Evolutionary conservation across 2,888 invertebrate species (phyloP).

Genomic region (Limenitis camilla): DNA sequence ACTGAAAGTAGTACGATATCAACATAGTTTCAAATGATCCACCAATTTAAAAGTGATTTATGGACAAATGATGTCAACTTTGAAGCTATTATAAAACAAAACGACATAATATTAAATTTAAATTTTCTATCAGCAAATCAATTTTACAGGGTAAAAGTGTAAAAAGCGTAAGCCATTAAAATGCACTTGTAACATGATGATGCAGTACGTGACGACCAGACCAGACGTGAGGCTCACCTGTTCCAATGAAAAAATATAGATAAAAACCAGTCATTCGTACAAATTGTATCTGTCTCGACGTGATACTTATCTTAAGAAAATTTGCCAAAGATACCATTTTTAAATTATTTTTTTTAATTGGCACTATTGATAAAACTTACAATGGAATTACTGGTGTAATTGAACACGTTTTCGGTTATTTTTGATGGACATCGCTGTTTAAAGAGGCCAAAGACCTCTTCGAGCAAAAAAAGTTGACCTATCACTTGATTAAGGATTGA

Average conservation of each 20-base stretch:
- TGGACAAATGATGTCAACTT: too few species aligned
- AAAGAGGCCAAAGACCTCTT: too few species aligned
- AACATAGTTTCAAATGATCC: too few species aligned
- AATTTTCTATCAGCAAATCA: slow-evolving; percentile 3
- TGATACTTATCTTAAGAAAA: neutral
- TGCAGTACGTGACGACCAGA: slow-evolving; percentile 21
- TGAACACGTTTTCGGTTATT: too few species aligned
- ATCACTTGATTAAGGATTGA: too few species aligned
- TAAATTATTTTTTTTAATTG: neutral
- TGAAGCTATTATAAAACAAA: neutral
- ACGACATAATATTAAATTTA: neutral
- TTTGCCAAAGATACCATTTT: slow-evolving; percentile 3
- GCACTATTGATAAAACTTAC: too few species aligned
- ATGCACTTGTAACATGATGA: slow-evolving; percentile 8
- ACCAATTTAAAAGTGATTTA: too few species aligned
- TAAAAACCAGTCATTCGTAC: slow-evolving; percentile 22
- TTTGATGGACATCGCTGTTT: too few species aligned
- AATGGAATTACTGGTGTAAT: too few species aligned
- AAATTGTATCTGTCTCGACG: slow-evolving; percentile 10
- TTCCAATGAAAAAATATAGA: slow-evolving; percentile 25
- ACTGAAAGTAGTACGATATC: too few species aligned
- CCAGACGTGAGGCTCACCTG: slow-evolving; percentile 48
- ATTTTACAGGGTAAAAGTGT: neutral
- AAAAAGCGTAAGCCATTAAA: neutral
- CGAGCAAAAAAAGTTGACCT: too few species aligned